Conservation (phyloP, 1,140 invertebrate genomes). For the Aphelinus certus region DNA sequence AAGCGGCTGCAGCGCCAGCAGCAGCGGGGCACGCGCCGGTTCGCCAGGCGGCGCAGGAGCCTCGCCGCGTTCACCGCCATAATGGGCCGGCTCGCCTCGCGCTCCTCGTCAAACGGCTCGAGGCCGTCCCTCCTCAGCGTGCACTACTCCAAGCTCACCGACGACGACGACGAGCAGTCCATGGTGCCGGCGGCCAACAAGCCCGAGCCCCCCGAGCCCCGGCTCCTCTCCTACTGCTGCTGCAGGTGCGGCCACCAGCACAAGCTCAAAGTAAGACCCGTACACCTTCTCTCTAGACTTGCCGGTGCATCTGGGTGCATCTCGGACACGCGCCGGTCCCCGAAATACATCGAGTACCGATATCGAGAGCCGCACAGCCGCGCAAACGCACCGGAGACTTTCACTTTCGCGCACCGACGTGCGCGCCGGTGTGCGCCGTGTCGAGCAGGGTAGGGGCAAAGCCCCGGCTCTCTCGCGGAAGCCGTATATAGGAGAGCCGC, state of each 20-base stretch:
- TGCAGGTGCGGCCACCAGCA: constrained; percentile 73
- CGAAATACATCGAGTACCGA: not conserved
- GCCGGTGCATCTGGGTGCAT: too few species aligned
- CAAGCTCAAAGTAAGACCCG: constrained; percentile 69
- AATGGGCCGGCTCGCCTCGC: constrained; percentile 65
- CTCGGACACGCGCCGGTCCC: not conserved
- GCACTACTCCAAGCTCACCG: constrained; percentile 70
- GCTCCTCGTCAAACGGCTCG: constrained; percentile 49
- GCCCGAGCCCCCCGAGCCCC: constrained; percentile 65
- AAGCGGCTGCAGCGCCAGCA: constrained; percentile 30
- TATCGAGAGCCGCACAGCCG: too few species aligned
- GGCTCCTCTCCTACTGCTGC: constrained; percentile 73
- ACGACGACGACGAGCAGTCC: constrained; percentile 65
- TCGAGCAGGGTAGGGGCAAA: too few species aligned
- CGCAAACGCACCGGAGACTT: too few species aligned
- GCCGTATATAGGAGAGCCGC: too few species aligned
- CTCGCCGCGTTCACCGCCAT: constrained; percentile 61
- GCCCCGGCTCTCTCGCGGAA: too few species aligned
- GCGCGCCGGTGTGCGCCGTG: too few species aligned
- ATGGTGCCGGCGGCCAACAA: constrained; percentile 21
- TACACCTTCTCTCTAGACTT: not conserved
- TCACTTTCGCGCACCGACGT: too few species aligned
- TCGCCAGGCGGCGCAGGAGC: constrained; percentile 60
- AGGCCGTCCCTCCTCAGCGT: constrained; percentile 65
- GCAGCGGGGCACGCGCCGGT: constrained; percentile 60